A percentile compares a stretch with the other conserved stretches of the same genome.
Conservation (phyloP, 2,113 vertebrate species). For the Narcine bancroftii region DNA sequence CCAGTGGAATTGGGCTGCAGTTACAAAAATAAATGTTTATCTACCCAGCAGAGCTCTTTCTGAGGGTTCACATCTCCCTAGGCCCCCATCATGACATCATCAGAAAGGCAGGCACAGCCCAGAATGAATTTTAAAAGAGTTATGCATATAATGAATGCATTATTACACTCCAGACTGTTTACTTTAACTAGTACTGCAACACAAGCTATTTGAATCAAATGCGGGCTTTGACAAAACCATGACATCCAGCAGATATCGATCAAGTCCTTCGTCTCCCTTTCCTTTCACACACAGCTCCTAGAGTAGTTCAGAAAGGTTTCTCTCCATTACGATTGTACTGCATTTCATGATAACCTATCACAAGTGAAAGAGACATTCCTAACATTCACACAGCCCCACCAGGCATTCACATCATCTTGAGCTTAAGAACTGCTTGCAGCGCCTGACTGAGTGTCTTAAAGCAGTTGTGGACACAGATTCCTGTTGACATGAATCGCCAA, state of each 20-base stretch:
- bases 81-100: no score
- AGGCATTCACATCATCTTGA: constrained; percentile 25
- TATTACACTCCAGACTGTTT: neutral
- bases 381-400: constrained; percentile 30
- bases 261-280: neutral
- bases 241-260: neutral
- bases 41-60: neutral
- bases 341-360: neutral
- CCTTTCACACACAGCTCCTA: neutral
- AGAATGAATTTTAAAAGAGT: neutral
- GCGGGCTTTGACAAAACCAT: no score
- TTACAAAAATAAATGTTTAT: neutral
- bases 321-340: neutral
- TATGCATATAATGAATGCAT: neutral
- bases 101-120: neutral
- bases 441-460: neutral
- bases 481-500: neutral
- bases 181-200: neutral
- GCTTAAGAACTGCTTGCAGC: constrained; percentile 3
- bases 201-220: neutral
- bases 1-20: neutral
- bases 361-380: constrained; percentile 8
- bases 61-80: neutral
- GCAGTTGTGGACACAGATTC: neutral
- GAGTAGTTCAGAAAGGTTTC: neutral